These are phyloP conservation scores for Apodemia zela DNA, from an alignment of 2,888 invertebrate genomes.

Conservation along the genomic window DNA sequence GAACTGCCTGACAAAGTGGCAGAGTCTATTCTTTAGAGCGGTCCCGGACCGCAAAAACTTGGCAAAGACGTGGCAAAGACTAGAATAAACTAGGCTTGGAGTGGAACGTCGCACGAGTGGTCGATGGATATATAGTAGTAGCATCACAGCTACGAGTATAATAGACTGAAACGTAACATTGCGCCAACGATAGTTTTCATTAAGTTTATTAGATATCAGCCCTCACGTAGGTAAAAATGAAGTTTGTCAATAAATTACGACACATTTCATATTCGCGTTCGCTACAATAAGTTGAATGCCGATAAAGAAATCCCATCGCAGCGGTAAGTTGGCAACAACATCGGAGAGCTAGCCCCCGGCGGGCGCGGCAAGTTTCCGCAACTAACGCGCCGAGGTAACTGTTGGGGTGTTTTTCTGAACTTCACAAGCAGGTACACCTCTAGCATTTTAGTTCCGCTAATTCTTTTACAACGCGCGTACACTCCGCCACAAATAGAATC, in stretches of 20 bases:
- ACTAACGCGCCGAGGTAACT: background rate
- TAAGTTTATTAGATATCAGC: background rate
- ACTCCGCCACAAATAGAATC: background rate
- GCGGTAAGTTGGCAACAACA: conserved; percentile 5
- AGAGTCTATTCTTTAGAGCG: too few relatives aligned
- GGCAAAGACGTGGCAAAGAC: too few relatives aligned
- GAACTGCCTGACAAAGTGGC: too few relatives aligned
- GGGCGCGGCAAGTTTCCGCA: background rate
- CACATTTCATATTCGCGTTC: background rate
- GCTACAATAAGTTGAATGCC: conserved; percentile 6
- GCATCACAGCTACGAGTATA: too few relatives aligned
- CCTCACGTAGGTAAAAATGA: background rate
- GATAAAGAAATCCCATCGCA: conserved; percentile 11
- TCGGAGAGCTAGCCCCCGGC: background rate
- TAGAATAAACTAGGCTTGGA: too few relatives aligned
- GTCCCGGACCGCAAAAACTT: too few relatives aligned
- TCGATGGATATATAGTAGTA: too few relatives aligned
- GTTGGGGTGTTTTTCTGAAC: conserved; percentile 8
- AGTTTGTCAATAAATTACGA: conserved; percentile 11
- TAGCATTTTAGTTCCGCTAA: conserved; percentile 7
- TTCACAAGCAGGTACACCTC: conserved; percentile 5
- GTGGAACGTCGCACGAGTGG: too few relatives aligned
- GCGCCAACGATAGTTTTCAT: too few relatives aligned
- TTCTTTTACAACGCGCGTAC: conserved; percentile 1
- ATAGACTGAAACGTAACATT: too few relatives aligned